Percentiles rank a stretch among this genome's conserved stretches.
Evolutionary conservation across 1,140 invertebrate species (phyloP).

Genomic region (Helicoverpa armigera): DNA sequence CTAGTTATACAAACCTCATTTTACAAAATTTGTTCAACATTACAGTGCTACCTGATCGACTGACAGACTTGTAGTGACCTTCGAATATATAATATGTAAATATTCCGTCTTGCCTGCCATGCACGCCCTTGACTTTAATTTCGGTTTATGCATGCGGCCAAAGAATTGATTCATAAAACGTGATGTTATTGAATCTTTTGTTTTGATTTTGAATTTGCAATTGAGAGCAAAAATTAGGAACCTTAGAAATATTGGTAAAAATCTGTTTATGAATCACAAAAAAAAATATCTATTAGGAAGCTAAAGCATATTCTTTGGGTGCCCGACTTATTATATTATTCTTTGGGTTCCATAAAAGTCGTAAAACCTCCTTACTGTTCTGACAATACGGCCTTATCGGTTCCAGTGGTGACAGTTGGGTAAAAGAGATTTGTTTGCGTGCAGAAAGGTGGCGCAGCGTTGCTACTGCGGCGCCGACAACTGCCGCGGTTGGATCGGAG

Average conservation of each 20-base stretch:
- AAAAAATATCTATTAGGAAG: too few species aligned
- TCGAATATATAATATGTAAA: conserved; percentile 4
- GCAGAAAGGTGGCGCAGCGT: conserved; percentile 96
- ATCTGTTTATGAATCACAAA: too few species aligned
- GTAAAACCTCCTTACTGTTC: background rate
- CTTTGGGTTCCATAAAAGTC: background rate
- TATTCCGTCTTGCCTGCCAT: background rate
- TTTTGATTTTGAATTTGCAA: too few species aligned
- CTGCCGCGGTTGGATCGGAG: conserved; percentile 98
- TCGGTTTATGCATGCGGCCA: background rate
- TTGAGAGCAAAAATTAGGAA: too few species aligned
- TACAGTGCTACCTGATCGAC: background rate
- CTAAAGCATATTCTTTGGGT: too few species aligned
- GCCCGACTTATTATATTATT: too few species aligned
- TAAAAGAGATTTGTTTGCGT: conserved; percentile 61
- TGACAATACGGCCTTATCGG: conserved; percentile 30
- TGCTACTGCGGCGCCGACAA: conserved; percentile 96
- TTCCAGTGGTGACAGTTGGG: conserved; percentile 28
- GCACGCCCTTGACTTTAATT: background rate
- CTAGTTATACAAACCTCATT: background rate
- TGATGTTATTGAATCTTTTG: too few species aligned
- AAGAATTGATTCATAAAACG: background rate
- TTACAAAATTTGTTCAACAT: background rate
- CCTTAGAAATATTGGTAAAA: too few species aligned
- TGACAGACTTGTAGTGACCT: background rate